Evolutionary conservation across 1,140 invertebrate genomes (phyloP).

Genomic region (Trichoplusia ni): DNA sequence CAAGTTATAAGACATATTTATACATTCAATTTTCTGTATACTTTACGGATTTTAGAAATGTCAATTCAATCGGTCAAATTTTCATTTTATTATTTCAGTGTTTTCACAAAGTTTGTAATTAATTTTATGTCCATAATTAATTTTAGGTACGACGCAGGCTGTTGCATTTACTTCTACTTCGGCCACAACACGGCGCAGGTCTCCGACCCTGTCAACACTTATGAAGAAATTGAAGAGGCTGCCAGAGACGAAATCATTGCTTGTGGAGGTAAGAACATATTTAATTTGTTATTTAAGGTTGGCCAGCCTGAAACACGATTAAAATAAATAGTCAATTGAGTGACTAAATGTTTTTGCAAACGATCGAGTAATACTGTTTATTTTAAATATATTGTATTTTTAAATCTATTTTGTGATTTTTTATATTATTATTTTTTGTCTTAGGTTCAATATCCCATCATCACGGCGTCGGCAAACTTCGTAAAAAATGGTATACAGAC

Average conservation of each 20-base stretch:
- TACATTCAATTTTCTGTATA: too few species aligned
- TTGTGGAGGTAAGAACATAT: slow-evolving; percentile 85
- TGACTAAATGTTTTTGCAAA: background rate
- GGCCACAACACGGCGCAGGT: slow-evolving; percentile 89
- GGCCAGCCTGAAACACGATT: background rate
- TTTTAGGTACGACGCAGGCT: slow-evolving; percentile 93
- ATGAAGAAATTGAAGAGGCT: slow-evolving; percentile 91
- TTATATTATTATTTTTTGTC: too few species aligned
- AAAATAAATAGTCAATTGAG: slow-evolving; percentile 15
- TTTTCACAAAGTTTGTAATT: too few species aligned
- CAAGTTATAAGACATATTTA: too few species aligned
- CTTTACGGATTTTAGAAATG: too few species aligned
- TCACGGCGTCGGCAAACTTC: slow-evolving; percentile 97
- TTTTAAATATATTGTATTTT: background rate
- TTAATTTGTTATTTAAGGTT: background rate
- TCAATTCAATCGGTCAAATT: too few species aligned
- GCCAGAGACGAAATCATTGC: slow-evolving; percentile 96
- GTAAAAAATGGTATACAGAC: slow-evolving; percentile 91
- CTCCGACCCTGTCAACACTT: slow-evolving; percentile 89
- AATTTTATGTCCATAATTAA: background rate
- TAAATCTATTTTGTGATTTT: too few species aligned
- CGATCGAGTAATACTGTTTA: slow-evolving; percentile 8
- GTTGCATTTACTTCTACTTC: slow-evolving; percentile 99
- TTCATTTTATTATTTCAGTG: too few species aligned
- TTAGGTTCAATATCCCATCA: slow-evolving; percentile 98